phyloP scores from a whole-genome alignment of 2,113 vertebrate genomes.

The Willisornis vidua region DNA sequence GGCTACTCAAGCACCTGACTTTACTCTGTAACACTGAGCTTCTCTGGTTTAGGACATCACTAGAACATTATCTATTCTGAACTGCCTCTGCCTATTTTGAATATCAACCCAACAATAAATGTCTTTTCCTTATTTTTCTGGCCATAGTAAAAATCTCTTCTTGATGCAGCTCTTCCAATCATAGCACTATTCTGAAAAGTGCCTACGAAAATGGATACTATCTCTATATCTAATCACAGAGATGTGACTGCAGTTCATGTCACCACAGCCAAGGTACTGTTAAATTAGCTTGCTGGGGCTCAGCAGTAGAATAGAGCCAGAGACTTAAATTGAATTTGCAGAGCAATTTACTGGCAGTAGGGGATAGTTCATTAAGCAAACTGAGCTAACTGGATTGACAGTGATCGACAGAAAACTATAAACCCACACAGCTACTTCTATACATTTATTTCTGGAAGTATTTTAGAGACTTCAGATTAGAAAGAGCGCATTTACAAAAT shows the following conservation, averaged over 20 bases:
- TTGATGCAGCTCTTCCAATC: background rate
- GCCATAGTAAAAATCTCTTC: background rate
- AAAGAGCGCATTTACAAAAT: background rate
- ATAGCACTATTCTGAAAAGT: background rate
- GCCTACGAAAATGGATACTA: background rate
- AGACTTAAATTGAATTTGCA: conserved; percentile 25
- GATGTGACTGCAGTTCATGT: background rate
- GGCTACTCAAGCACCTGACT: background rate
- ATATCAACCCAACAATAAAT: background rate
- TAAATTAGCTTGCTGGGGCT: background rate
- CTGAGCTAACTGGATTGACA: conserved; percentile 10
- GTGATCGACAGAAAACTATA: background rate
- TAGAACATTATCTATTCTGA: background rate
- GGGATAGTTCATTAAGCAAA: conserved; percentile 46
- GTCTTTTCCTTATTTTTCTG: background rate
- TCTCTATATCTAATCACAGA: background rate
- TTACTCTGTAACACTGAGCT: background rate
- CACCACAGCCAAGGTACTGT: background rate
- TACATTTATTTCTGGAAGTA: background rate
- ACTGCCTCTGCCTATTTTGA: background rate
- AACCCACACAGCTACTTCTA: background rate
- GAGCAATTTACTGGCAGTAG: background rate
- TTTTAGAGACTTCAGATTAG: background rate
- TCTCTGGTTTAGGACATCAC: background rate
- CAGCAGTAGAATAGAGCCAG: background rate